A percentile compares a stretch with the other conserved stretches of the same genome.
Evolutionary conservation across 64 coral and sea anemone species (phyloP).

Genomic region (Actinia tenebrosa): DNA sequence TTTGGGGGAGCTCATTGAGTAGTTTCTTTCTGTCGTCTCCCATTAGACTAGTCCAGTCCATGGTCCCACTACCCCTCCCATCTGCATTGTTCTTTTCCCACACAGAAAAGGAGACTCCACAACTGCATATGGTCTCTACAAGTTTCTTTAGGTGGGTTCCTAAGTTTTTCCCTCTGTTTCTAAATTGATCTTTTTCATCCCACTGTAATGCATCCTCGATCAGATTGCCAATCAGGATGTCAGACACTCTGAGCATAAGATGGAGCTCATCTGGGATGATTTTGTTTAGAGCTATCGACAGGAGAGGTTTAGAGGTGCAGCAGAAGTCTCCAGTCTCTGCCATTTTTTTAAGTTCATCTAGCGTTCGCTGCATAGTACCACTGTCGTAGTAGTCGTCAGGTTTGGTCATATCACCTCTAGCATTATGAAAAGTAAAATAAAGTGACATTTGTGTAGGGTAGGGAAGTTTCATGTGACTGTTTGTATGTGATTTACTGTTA

Average conservation of each 20-base stretch:
- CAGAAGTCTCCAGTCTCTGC: constrained; percentile 44
- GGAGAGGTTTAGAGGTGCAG: constrained; percentile 41
- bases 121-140: constrained; percentile 42
- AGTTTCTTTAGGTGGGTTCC: constrained; percentile 14
- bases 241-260: constrained; percentile 27
- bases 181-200: constrained; percentile 45
- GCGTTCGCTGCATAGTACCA: background rate
- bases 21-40: constrained; percentile 58
- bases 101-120: constrained; percentile 41
- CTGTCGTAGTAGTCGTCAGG: constrained; percentile 8
- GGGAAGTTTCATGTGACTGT: too few relatives aligned
- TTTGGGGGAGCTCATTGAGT: constrained; percentile 17
- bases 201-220: constrained; percentile 30
- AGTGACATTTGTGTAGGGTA: too few relatives aligned
- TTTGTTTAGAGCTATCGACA: constrained; percentile 23
- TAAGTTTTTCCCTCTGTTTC: constrained; percentile 15
- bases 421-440: constrained; percentile 13
- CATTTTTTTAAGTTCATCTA: constrained; percentile 37
- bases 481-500: background rate
- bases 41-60: constrained; percentile 66
- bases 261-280: constrained; percentile 37
- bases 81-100: constrained; percentile 76
- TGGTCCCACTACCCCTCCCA: constrained; percentile 41
- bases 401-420: constrained; percentile 68
- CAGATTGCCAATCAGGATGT: constrained; percentile 17